Base-by-base conservation (phyloP, 37 sponge, comb jelly and placozoan species). In the Theonella swinhoei region DNA sequence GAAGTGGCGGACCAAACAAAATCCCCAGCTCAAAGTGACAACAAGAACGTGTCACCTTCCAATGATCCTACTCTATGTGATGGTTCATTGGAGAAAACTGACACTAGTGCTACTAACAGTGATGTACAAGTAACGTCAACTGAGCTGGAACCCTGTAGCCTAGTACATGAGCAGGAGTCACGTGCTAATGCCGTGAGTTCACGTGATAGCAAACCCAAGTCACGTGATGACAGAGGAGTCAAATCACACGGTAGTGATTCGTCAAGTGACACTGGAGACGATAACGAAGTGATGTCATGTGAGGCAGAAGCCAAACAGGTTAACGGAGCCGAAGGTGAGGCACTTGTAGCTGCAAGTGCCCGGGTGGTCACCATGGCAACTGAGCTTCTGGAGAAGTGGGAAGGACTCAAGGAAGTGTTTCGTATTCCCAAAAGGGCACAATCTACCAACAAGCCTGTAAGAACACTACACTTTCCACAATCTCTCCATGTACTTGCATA, bases 381-480 rank as follows among this genome's bases (percentile, higher is more conserved):
- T 5, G 79, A 67, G 1, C 86, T 96, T 3, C 41, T 96, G 19
- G 81, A 78, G 3, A 79, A 86, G 40, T 96, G 97, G 97, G 70
- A 70, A 7, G 31, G 59, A 0, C 47, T 96, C 31, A 93, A 93
- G 83, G 97, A 96, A 39, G 89, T 96, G 5, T 96, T 87, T 71
- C 58, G 91, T 35, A 96, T 96, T 41, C 97, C 97, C 23, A 96
- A 96, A 80, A 88, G 77, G 35, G 58, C 85, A 0, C 71, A 58
- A 65, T 41, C 22, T 2, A 76, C 75, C 26, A 83, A 66, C 32
- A 17, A 14, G 14, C 14, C 54, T 47, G 54, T 47, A 47, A 7
- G 54, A 47, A 47, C 54, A 47, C 54, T 47, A 47, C 54, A 47
- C 54, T 47, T 47, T n/a, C n/a, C n/a, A n/a, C 54, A 47, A 47